These are phyloP conservation scores for Perognathus longimembris DNA, from an alignment of 2,113 vertebrate genomes.

Conservation along the genomic window DNA sequence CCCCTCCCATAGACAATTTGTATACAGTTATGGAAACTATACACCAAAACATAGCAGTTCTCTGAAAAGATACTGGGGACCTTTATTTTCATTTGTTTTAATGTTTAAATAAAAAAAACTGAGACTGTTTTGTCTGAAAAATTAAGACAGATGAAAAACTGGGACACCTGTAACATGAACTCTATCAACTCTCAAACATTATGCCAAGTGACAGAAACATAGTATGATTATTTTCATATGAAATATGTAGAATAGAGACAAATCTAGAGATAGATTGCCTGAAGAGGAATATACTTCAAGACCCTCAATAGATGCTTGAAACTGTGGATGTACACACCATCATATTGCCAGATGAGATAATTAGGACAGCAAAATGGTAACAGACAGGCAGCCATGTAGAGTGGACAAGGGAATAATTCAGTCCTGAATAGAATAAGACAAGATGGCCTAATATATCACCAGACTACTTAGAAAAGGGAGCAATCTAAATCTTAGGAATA, in stretches of 20 bases:
- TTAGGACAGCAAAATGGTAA: background rate
- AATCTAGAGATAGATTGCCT: background rate
- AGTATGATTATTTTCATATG: background rate
- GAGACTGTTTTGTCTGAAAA: background rate
- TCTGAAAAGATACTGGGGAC: too few species aligned
- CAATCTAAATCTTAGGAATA: background rate
- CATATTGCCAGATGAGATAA: background rate
- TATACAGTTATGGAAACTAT: background rate
- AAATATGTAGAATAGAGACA: background rate
- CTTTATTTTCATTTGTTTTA: too few species aligned
- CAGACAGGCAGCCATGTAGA: background rate
- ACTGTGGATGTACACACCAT: background rate
- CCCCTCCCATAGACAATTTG: background rate
- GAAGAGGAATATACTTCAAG: background rate
- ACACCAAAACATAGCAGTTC: background rate
- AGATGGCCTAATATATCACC: too few species aligned
- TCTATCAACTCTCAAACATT: background rate
- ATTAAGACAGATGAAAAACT: background rate
- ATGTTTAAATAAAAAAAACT: background rate
- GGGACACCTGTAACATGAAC: background rate
- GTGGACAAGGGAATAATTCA: background rate
- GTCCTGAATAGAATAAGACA: background rate
- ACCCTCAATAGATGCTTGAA: background rate
- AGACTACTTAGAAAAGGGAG: background rate
- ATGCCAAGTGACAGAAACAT: background rate